Percentiles rank a stretch among this genome's conserved stretches.
phyloP scores from a whole-genome alignment of 2,888 invertebrate genomes.

The Ephialtes manifestator region DNA sequence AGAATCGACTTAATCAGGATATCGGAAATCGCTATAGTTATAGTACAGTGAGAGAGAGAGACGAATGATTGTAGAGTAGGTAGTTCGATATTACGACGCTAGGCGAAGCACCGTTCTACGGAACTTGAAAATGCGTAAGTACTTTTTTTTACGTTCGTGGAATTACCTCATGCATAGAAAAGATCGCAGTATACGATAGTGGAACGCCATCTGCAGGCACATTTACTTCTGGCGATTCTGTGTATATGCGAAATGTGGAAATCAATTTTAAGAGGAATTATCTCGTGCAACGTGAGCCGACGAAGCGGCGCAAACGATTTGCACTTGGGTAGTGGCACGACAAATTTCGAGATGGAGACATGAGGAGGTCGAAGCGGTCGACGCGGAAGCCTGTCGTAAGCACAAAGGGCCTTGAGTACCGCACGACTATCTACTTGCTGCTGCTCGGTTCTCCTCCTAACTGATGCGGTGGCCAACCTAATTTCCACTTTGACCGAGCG shows the following conservation, averaged over 20 bases:
- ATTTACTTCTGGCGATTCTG: neutral
- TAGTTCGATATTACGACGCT: conserved; percentile 13
- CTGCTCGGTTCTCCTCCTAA: conserved; percentile 17
- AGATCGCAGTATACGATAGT: neutral
- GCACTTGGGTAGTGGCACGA: conserved; percentile 40
- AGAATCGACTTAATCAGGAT: conserved; percentile 15
- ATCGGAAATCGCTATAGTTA: conserved; percentile 1
- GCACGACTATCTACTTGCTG: conserved; percentile 14
- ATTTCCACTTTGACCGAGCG: conserved; percentile 61
- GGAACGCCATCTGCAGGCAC: neutral
- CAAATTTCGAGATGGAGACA: conserved; percentile 37
- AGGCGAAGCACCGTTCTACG: neutral
- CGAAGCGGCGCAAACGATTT: conserved; percentile 41
- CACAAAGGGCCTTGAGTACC: conserved; percentile 48
- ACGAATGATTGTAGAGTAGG: neutral
- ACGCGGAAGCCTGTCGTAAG: conserved; percentile 13
- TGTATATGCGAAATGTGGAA: neutral
- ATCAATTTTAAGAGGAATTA: conserved; percentile 56
- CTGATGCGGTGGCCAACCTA: conserved; percentile 52
- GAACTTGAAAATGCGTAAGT: neutral
- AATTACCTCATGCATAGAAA: neutral
- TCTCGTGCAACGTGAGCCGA: conserved; percentile 10
- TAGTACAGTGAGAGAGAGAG: neutral
- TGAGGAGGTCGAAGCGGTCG: conserved; percentile 14
- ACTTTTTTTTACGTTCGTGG: no score